phyloP scores from a whole-genome alignment of 2,888 invertebrate species.

The Drosophila merina region DNA sequence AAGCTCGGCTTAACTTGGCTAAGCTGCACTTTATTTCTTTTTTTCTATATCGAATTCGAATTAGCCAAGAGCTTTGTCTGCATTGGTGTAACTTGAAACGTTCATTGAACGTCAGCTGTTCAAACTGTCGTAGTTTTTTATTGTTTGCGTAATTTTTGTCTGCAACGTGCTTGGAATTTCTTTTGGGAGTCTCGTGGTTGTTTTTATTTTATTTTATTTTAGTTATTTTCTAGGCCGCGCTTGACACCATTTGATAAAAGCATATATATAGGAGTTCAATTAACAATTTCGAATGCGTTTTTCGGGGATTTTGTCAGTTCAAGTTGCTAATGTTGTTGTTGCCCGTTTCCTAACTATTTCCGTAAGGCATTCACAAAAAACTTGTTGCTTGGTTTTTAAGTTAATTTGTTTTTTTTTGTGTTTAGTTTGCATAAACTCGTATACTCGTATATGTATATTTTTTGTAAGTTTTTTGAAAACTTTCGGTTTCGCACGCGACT shows the following conservation, averaged over 20 bases:
- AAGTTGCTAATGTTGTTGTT: constrained; percentile 48
- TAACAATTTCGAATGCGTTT: constrained; percentile 57
- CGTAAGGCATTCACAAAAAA: constrained; percentile 39
- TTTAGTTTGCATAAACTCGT: constrained; percentile 24
- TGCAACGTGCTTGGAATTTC: constrained; percentile 50
- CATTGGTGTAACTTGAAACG: constrained; percentile 55
- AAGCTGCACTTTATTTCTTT: constrained; percentile 60
- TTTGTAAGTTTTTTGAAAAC: constrained; percentile 39
- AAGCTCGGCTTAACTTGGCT: constrained; percentile 7
- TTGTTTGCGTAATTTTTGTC: constrained; percentile 70
- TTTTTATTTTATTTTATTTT: constrained; percentile 21
- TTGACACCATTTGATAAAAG: constrained; percentile 75
- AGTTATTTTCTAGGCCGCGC: constrained; percentile 73
- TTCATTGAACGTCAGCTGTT: constrained; percentile 78
- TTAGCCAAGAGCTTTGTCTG: constrained; percentile 44
- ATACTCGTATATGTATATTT: constrained; percentile 37
- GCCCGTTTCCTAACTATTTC: constrained; percentile 73
- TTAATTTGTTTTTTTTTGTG: constrained; percentile 14
- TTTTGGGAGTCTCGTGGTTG: constrained; percentile 2
- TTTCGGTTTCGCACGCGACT: constrained; percentile 50
- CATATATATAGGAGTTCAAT: constrained; percentile 43
- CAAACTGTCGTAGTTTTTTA: constrained; percentile 33
- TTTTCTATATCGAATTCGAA: constrained; percentile 4
- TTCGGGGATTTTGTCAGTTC: constrained; percentile 42
- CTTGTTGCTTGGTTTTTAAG: neutral